A percentile compares a stretch with the other conserved stretches of the same genome.
Evolutionary conservation across 1,140 invertebrate genomes (phyloP).

Genomic region (Macrobrachium rosenbergii): DNA sequence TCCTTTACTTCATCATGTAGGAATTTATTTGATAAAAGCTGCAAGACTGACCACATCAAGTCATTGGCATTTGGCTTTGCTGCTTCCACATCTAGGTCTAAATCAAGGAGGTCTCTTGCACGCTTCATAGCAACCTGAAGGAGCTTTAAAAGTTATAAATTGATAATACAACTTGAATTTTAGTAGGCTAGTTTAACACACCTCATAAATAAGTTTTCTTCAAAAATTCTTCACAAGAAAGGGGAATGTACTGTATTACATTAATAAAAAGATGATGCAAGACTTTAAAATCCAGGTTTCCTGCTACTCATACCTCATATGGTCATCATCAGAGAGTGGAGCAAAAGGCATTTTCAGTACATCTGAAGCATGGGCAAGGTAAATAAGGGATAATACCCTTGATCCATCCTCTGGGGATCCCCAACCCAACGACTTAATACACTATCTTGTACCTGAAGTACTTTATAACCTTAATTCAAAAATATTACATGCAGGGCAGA

Average conservation of each 20-base stretch:
- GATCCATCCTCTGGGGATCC: conserved; percentile 97
- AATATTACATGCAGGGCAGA: no score
- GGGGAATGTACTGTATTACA: neutral
- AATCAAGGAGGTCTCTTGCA: conserved; percentile 93
- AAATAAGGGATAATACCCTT: conserved; percentile 90
- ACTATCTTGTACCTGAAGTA: conserved; percentile 91
- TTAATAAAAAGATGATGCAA: neutral
- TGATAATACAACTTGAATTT: neutral
- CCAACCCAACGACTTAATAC: conserved; percentile 97
- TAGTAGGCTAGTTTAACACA: neutral
- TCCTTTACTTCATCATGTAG: conserved; percentile 11
- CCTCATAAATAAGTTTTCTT: neutral
- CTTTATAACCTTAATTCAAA: conserved; percentile 67
- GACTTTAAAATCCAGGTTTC: neutral
- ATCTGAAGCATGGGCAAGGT: conserved; percentile 97
- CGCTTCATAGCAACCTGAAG: conserved; percentile 76
- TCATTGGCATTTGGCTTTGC: conserved; percentile 89
- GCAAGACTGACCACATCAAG: conserved; percentile 98
- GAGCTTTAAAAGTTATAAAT: neutral
- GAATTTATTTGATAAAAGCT: conserved; percentile 93
- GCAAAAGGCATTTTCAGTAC: conserved; percentile 99
- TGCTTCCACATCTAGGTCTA: conserved; percentile 95
- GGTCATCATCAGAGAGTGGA: conserved; percentile 96
- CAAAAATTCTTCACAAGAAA: no score
- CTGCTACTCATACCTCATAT: conserved; percentile 87